phyloP scores from a whole-genome alignment of 2,888 invertebrate genomes.

The Ormyrus rosae region DNA sequence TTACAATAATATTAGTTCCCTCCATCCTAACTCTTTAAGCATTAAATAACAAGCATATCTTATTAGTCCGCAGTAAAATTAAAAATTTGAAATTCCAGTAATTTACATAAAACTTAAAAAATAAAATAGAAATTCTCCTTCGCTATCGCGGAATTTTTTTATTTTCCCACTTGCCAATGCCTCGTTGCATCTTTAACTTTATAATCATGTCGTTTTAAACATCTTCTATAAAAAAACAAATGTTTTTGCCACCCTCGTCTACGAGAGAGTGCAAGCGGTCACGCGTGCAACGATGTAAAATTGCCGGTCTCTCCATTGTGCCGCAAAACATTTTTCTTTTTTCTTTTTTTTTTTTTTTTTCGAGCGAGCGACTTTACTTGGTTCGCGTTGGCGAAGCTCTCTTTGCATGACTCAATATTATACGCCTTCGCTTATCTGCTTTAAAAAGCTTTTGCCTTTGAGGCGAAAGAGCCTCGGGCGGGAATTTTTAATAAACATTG shows the following conservation, averaged over 20 bases:
- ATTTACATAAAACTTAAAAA: no score
- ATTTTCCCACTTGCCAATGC: background rate
- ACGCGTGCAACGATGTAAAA: conserved; percentile 24
- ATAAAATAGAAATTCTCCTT: no score
- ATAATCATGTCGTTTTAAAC: conserved; percentile 10
- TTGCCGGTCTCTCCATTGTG: conserved; percentile 4
- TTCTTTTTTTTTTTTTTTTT: conserved; percentile 12
- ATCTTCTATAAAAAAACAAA: background rate
- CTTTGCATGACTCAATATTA: conserved; percentile 39
- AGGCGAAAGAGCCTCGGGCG: background rate
- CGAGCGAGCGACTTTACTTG: conserved; percentile 24
- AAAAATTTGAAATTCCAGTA: background rate
- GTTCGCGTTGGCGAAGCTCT: conserved; percentile 49
- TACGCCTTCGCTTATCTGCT: conserved; percentile 49
- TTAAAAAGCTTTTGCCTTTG: conserved; percentile 40
- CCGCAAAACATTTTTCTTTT: background rate
- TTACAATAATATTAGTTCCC: no score
- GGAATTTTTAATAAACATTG: conserved; percentile 11
- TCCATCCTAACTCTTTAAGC: no score
- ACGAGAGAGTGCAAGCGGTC: conserved; percentile 33
- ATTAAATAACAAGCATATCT: no score
- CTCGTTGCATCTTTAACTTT: conserved; percentile 14
- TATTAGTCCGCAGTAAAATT: no score
- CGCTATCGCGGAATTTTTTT: background rate
- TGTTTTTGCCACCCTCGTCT: conserved; percentile 23